These are phyloP conservation scores for Choristoneura fumiferana DNA, from an alignment of 1,140 invertebrate genomes.

Conservation along the genomic window DNA sequence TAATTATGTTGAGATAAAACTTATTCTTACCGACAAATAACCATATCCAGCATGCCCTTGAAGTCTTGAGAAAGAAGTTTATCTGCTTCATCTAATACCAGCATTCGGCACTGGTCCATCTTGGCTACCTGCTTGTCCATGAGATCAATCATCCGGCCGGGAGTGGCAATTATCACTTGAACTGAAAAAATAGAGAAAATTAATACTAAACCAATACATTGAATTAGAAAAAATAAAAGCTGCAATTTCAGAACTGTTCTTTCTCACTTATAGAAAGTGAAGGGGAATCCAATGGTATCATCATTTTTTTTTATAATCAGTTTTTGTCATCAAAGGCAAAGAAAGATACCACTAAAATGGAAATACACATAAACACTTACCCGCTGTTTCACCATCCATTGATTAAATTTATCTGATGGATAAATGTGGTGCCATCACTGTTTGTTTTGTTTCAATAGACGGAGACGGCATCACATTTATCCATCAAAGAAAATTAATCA, in stretches of 20 bases:
- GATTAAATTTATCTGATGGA: too few relatives aligned
- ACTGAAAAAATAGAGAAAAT: slow-evolving; percentile 80
- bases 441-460: too few relatives aligned
- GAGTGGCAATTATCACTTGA: slow-evolving; percentile 99
- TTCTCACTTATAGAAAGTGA: slow-evolving; percentile 18
- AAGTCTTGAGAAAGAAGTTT: slow-evolving; percentile 99
- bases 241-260: slow-evolving; percentile 9
- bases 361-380: too few relatives aligned
- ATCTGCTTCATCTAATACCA: slow-evolving; percentile 99
- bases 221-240: background rate
- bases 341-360: too few relatives aligned
- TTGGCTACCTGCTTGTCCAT: slow-evolving; percentile 99
- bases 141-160: slow-evolving; percentile 98
- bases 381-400: too few relatives aligned
- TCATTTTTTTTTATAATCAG: background rate
- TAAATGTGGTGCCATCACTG: too few relatives aligned
- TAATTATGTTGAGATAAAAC: slow-evolving; percentile 16
- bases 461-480: too few relatives aligned
- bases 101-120: slow-evolving; percentile 96
- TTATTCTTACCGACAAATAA: slow-evolving; percentile 87
- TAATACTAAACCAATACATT: background rate
- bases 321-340: too few relatives aligned
- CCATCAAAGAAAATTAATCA: too few relatives aligned
- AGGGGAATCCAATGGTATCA: slow-evolving; percentile 20
- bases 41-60: slow-evolving; percentile 98